Evolutionary conservation across 2,888 invertebrate species (phyloP).

Genomic region (Mythimna pallens): DNA sequence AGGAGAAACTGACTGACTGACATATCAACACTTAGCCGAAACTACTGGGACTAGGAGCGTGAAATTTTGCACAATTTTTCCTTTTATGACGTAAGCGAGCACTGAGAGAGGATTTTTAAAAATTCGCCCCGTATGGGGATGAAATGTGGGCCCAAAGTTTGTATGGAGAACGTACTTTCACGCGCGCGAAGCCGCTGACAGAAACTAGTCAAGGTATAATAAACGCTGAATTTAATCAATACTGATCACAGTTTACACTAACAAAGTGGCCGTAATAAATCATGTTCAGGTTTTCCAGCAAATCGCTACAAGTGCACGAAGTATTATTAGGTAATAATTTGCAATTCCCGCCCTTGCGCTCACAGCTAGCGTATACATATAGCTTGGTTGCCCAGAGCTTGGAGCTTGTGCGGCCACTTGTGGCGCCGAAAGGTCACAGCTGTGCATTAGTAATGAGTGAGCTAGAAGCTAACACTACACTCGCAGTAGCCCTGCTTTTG

Average conservation of each 20-base stretch:
- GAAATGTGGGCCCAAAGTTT: too few species aligned
- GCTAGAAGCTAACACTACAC: neutral
- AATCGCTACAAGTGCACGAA: neutral
- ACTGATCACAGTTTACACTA: neutral
- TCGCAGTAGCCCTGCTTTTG: neutral
- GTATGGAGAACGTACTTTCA: too few species aligned
- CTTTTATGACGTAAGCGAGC: too few species aligned
- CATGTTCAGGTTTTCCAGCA: neutral
- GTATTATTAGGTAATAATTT: neutral
- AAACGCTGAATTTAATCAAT: neutral
- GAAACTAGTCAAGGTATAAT: neutral
- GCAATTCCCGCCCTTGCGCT: neutral
- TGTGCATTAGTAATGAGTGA: constrained; percentile 28
- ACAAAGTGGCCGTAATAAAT: neutral
- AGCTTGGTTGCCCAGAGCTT: neutral
- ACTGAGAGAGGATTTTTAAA: too few species aligned
- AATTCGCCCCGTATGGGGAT: too few species aligned
- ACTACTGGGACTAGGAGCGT: too few species aligned
- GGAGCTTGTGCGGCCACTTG: constrained; percentile 25
- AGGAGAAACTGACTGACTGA: too few species aligned
- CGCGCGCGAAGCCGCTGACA: too few species aligned
- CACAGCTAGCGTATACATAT: neutral
- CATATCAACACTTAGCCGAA: too few species aligned
- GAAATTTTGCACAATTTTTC: too few species aligned
- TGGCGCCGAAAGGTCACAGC: constrained; percentile 21